These are phyloP conservation scores for Cottoperca gobio DNA, from an alignment of 2,797 vertebrate species.

Conservation along the genomic window DNA sequence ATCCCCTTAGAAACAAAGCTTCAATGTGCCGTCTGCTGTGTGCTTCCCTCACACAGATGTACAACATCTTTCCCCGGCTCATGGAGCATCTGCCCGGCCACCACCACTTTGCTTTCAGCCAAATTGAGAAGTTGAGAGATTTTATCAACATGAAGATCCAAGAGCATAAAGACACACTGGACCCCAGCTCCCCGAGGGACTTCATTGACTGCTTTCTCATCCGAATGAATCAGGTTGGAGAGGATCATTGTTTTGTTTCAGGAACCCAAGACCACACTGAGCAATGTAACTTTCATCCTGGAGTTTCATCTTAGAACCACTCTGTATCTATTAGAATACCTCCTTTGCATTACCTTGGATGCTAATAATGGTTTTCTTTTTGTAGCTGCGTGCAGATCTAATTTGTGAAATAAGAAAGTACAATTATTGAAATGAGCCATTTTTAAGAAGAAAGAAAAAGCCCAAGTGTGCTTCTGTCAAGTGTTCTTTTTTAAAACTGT, in stretches of 20 bases:
- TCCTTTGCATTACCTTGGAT: not conserved
- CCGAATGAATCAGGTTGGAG: conserved; percentile 70
- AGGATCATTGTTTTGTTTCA: not conserved
- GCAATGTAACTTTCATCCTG: not conserved
- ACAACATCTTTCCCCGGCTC: conserved; percentile 77
- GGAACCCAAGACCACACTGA: not conserved
- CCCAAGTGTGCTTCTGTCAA: too few relatives aligned
- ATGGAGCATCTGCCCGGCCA: conserved; percentile 73
- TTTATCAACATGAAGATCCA: conserved; percentile 74
- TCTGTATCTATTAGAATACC: not conserved
- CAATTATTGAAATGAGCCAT: not conserved
- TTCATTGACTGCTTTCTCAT: conserved; percentile 85
- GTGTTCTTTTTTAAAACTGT: not conserved
- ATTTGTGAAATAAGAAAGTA: not conserved
- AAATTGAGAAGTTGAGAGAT: conserved; percentile 49
- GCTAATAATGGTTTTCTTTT: not conserved
- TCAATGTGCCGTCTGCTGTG: not conserved
- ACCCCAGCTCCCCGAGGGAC: conserved; percentile 72
- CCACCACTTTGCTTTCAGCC: conserved; percentile 41
- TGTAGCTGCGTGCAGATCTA: not conserved
- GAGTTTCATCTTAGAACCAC: not conserved
- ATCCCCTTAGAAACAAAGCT: not conserved
- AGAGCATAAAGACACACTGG: conserved; percentile 74
- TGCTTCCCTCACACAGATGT: conserved; percentile 62
- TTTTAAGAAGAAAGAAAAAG: not conserved